A percentile compares a stretch with the other conserved stretches of the same genome.
Conservation (phyloP, 2,113 vertebrate genomes). For the Girardinichthys multiradiatus region DNA sequence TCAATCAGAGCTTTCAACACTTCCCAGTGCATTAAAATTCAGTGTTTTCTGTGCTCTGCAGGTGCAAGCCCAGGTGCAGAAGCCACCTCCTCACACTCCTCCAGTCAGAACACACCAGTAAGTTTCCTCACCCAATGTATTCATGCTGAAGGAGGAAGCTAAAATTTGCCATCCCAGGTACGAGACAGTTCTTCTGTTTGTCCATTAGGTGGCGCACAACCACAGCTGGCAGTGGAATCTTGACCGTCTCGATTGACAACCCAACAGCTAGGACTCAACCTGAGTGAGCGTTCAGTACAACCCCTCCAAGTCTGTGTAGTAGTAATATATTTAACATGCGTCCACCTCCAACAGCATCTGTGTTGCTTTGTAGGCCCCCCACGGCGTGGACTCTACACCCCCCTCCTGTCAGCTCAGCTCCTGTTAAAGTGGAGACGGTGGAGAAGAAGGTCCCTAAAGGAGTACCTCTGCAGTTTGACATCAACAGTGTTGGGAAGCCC, state of each 20-base stretch:
- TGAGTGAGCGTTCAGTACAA: constrained; percentile 79
- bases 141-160: too few species aligned
- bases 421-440: constrained; percentile 81
- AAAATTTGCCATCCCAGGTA: too few species aligned
- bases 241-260: constrained; percentile 96
- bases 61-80: constrained; percentile 72
- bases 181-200: constrained; percentile 9
- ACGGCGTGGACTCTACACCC: constrained; percentile 87
- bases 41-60: constrained; percentile 14
- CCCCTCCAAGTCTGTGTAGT: neutral
- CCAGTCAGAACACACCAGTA: constrained; percentile 63
- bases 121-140: constrained; percentile 23
- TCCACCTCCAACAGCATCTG: neutral
- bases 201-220: constrained; percentile 90
- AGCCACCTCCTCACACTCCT: constrained; percentile 32
- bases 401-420: constrained; percentile 73
- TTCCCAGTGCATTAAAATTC: neutral
- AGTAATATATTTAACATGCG: neutral
- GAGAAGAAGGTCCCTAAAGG: constrained; percentile 94
- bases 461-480: constrained; percentile 93
- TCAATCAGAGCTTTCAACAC: neutral
- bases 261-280: constrained; percentile 89
- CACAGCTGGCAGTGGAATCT: constrained; percentile 85
- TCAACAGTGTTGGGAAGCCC: constrained; percentile 96
- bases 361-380: constrained; percentile 80